These are phyloP conservation scores for Lasioglossum oenotherae DNA, from an alignment of 2,888 invertebrate genomes.

Conservation along the genomic window DNA sequence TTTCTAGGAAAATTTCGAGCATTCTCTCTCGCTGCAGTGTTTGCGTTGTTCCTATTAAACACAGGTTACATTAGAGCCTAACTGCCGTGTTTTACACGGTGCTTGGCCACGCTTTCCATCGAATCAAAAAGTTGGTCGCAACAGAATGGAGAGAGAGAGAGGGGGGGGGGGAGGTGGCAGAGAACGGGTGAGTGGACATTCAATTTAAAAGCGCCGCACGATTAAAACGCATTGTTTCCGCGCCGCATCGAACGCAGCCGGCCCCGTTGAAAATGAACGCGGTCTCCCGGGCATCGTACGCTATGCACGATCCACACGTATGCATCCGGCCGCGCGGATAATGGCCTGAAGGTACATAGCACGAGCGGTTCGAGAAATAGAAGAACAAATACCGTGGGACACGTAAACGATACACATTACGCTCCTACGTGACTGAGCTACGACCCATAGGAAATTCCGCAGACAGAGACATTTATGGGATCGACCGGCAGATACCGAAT, in stretches of 20 bases:
- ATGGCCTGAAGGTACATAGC: slow-evolving; percentile 46
- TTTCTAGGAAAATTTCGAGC: neutral
- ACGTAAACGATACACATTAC: slow-evolving; percentile 75
- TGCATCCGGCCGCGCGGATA: slow-evolving; percentile 37
- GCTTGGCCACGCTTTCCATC: neutral
- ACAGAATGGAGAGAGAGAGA: neutral
- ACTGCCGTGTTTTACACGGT: slow-evolving; percentile 8
- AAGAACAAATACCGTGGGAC: slow-evolving; percentile 63
- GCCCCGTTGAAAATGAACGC: slow-evolving; percentile 32
- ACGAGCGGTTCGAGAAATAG: slow-evolving; percentile 47
- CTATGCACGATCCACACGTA: slow-evolving; percentile 25
- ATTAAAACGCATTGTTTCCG: slow-evolving; percentile 42
- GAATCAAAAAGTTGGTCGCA: neutral
- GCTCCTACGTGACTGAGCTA: slow-evolving; percentile 67
- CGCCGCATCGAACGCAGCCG: neutral
- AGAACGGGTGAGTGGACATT: slow-evolving; percentile 1
- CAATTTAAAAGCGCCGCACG: slow-evolving; percentile 10
- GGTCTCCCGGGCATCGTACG: slow-evolving; percentile 33
- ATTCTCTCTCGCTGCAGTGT: neutral
- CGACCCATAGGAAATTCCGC: slow-evolving; percentile 44
- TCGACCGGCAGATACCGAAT: slow-evolving; percentile 13
- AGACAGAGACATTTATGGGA: slow-evolving; percentile 36
- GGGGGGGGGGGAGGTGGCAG: neutral
- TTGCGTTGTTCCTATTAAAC: neutral
- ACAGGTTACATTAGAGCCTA: slow-evolving; percentile 7